phyloP scores from a whole-genome alignment of 2,113 vertebrate species.

The Chlorocebus sabaeus region DNA sequence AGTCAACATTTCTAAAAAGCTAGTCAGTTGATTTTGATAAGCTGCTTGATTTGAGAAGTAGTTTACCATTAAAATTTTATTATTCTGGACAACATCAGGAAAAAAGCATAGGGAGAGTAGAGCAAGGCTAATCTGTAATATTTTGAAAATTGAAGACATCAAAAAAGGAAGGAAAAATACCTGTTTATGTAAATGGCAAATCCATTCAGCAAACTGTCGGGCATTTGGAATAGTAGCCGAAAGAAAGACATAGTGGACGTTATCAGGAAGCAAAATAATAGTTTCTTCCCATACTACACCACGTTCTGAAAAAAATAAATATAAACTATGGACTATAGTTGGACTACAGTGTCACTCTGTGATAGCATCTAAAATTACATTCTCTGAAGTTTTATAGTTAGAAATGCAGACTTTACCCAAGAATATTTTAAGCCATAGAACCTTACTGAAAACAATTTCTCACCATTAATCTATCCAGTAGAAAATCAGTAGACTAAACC shows the following conservation, averaged over 20 bases:
- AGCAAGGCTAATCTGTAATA: not conserved
- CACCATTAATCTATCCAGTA: not conserved
- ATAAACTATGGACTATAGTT: not conserved
- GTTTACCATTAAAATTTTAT: not conserved
- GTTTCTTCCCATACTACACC: constrained; percentile 99
- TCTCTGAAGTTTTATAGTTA: not conserved
- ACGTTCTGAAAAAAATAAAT: constrained; percentile 87
- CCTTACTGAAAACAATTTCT: not conserved
- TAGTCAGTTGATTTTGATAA: not conserved
- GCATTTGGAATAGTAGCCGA: constrained; percentile 99
- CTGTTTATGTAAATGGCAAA: constrained; percentile 98
- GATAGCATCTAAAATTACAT: not conserved
- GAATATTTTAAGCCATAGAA: not conserved
- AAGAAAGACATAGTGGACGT: constrained; percentile 98
- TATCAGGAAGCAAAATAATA: constrained; percentile 98
- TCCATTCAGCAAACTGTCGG: constrained; percentile 98
- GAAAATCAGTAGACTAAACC: not conserved
- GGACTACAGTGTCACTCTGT: not conserved
- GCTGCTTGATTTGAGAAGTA: not conserved
- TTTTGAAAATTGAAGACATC: not conserved
- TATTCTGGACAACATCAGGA: not conserved
- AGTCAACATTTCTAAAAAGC: not conserved
- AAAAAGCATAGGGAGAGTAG: not conserved
- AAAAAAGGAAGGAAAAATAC: constrained; percentile 75
- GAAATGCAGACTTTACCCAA: not conserved